These are phyloP conservation scores for Perodicticus potto DNA, from an alignment of 2,797 vertebrate genomes.

Conservation along the genomic window DNA sequence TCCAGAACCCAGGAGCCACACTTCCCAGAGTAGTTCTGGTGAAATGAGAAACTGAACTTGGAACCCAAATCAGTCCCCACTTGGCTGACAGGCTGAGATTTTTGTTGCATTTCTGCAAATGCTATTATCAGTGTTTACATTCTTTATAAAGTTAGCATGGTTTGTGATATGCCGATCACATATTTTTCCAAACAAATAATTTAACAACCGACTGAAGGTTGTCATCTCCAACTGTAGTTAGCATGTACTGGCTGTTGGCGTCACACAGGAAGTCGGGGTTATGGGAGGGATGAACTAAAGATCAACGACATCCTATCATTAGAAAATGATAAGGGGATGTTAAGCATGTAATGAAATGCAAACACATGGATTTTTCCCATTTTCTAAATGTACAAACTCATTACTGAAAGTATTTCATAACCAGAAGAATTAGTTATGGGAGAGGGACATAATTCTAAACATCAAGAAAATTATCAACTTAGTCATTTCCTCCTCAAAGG, in stretches of 20 bases:
- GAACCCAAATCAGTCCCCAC: not conserved
- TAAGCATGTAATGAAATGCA: not conserved
- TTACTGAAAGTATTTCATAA: not conserved
- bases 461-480: conserved; percentile 12
- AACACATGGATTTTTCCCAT: not conserved
- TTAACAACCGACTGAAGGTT: not conserved
- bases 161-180: conserved; percentile 17
- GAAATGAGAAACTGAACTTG: conserved; percentile 51
- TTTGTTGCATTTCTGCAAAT: conserved; percentile 50
- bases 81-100: conserved; percentile 8
- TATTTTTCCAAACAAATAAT: conserved; percentile 16
- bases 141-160: conserved; percentile 38
- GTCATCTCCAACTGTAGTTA: not conserved
- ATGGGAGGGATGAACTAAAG: not conserved
- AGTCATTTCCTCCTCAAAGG: not conserved
- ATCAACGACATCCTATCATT: not conserved
- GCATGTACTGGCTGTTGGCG: not conserved
- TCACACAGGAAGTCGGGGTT: not conserved
- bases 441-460: not conserved
- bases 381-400: conserved; percentile 10
- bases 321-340: not conserved
- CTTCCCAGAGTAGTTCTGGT: not conserved
- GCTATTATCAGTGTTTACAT: conserved; percentile 64
- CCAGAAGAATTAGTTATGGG: not conserved
- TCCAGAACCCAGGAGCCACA: not conserved